Base-by-base conservation (phyloP, 2,113 vertebrate genomes). In the Motacilla tschutschensis region DNA sequence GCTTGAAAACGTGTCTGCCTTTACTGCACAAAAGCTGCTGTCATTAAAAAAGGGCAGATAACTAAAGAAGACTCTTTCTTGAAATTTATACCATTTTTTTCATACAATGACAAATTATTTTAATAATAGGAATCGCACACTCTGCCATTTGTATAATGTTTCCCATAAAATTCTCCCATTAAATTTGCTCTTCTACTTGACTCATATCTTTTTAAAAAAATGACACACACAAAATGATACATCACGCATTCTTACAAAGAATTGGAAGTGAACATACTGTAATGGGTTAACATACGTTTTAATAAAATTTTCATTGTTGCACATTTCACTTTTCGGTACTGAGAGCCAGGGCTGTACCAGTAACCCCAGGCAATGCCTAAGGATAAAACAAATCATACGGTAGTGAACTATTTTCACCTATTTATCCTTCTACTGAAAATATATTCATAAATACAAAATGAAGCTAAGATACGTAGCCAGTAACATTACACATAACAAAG, bases 21-120 rank as follows among this genome's bases (percentile, higher is more conserved):
- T 96, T 96, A 94, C 94, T 90, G 87, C 95, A 97, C 91, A 96
- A 96, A 96, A 97, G 93, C 95, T 69, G 78, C 95, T 96, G 95
- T 95, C 95, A 95, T 97, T 97, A 93, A 96, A 96, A 96, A 90
- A 93, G 92, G 95, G 94, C 92, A 96, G 94, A 97, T 96, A 97
- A 97, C 96, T 96, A 94, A 96, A 97, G 96, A 96, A 95, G 96
- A 95, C 81, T 96, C 95, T 84, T 94, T 93, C 96, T 93, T 96
- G 92, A 96, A 97, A 97, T 97, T 96, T 97, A 96, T 95, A 97
- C 94, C 94, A 93, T 96, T 97, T 97, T 97, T 96, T 96, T 94
- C 93, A 93, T 93, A 95, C 95, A 96, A 97, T 97, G 97, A 98
- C 95, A 97, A 97, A 98, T 97, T 97, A 97, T 98, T 97, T 97